Evolutionary conservation across 1,140 invertebrate genomes (phyloP).

Genomic region (Drosophila virilis): DNA sequence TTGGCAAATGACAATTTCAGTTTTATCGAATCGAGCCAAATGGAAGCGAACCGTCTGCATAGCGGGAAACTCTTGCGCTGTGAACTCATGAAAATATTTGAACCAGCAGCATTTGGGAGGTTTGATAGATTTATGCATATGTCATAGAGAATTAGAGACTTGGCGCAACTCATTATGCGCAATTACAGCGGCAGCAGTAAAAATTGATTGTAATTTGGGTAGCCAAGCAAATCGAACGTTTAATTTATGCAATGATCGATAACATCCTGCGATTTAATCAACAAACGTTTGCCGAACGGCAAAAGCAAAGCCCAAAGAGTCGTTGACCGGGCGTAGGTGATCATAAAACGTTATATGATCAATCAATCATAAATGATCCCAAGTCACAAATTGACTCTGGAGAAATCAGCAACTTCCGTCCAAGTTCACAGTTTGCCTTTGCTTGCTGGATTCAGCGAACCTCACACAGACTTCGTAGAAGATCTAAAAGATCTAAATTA

Average conservation of each 20-base stretch:
- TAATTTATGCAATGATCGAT: constrained; percentile 83
- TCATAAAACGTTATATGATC: constrained; percentile 69
- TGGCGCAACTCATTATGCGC: constrained; percentile 26
- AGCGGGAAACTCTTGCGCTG: no score
- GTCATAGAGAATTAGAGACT: constrained; percentile 11
- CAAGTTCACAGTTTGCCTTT: constrained; percentile 43
- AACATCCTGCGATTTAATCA: constrained; percentile 80
- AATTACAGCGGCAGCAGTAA: constrained; percentile 54
- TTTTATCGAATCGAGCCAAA: constrained; percentile 20
- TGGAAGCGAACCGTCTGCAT: not conserved
- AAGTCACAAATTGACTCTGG: constrained; percentile 61
- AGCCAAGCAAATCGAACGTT: constrained; percentile 51
- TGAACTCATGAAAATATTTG: constrained; percentile 14
- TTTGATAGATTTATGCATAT: constrained; percentile 49
- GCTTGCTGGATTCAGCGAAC: constrained; percentile 25
- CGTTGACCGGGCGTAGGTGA: constrained; percentile 67
- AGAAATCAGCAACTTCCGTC: constrained; percentile 80
- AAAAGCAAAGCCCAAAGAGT: constrained; percentile 62
- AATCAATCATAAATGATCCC: constrained; percentile 77
- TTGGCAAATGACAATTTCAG: constrained; percentile 58
- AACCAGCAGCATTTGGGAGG: constrained; percentile 32
- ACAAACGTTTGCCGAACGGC: constrained; percentile 60
- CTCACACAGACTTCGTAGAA: constrained; percentile 15
- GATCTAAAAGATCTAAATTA: constrained; percentile 40
- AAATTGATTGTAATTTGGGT: constrained; percentile 44